These are phyloP conservation scores for Callospermophilus lateralis DNA, from an alignment of 2,113 vertebrate species.

Conservation along the genomic window DNA sequence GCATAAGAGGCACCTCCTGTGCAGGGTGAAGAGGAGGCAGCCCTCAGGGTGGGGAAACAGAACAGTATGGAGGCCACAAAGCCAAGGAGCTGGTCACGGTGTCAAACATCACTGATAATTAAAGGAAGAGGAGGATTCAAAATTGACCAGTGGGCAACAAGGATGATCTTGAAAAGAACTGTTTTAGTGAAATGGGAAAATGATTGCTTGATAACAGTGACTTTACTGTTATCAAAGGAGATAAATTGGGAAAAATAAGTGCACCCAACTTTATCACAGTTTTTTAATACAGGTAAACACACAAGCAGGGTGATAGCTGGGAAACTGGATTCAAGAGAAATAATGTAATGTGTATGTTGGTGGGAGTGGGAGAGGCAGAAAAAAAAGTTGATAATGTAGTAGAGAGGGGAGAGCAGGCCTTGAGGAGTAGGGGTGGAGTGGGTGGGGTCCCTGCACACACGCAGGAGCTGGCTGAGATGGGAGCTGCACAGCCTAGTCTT, in stretches of 20 bases:
- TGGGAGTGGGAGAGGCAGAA: not conserved
- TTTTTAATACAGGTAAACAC: not conserved
- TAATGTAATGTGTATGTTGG: rapidly evolving
- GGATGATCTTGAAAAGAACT: not conserved
- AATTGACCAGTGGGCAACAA: not conserved
- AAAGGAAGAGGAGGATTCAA: not conserved
- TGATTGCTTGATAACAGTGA: not conserved
- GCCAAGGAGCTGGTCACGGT: not conserved
- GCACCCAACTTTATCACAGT: not conserved
- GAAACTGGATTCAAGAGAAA: not conserved
- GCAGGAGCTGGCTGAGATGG: not conserved
- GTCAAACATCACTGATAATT: not conserved
- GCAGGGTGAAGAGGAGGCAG: not conserved
- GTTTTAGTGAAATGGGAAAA: not conserved
- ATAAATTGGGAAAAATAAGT: not conserved
- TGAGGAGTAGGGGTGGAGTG: not conserved
- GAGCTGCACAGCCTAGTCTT: not conserved
- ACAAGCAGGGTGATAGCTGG: not conserved
- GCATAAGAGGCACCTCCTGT: rapidly evolving
- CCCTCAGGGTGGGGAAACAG: rapidly evolving
- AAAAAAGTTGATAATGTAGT: not conserved
- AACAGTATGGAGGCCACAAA: not conserved
- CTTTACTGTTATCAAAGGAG: not conserved
- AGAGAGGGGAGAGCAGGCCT: not conserved
- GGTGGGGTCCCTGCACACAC: too few species aligned